Evolutionary conservation across 2,888 invertebrate genomes (phyloP), one percentile per base, ranked within the genome.

Genomic region (Sclerodermus sp.): DNA sequence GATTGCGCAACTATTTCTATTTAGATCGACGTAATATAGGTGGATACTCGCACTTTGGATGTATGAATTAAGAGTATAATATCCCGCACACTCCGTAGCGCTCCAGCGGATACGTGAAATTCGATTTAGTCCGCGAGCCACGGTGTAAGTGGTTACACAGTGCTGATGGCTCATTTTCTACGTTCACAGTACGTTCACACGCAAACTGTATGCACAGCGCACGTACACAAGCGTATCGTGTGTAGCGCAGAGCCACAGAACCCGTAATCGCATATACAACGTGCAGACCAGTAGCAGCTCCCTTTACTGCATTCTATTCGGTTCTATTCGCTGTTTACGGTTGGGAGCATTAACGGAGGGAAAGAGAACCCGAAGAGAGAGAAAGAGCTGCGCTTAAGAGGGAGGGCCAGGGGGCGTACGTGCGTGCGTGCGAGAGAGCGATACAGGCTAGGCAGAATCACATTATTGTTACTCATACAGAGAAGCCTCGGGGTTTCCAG

Each of bases 271-370:
- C 49, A 30, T 31, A 38, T 37, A 53, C 34, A 32, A 16, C 48
- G 57, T 52, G 46, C 47, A 53, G 47, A 45, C 58, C 51, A 55
- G 3, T 5, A 5, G 8, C 8, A 23, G 60, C 61, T 64, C 67
- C 71, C 70, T 71, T 69, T 70, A 68, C 61, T 65, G 67, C 68
- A 70, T 66, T 68, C 71, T 67, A 63, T 70, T 72, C 68, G 69
- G 62, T 70, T 66, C 71, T 69, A 67, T 67, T 67, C 68, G 70
- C 66, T 72, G 71, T 72, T 72, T 71, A 71, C 67, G 70, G 68
- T 66, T 66, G 58, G 56, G 52, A 61, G 70, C 70, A 71, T 71
- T 72, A 72, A 72, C 71, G 41, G 62, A 53, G 64, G 57, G 57
- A 53, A 55, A 57, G 64, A 53, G 61, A 31, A 34, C 36, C 39